Evolutionary conservation across 1,140 invertebrate species (phyloP).

Genomic region (Macrobrachium rosenbergii): DNA sequence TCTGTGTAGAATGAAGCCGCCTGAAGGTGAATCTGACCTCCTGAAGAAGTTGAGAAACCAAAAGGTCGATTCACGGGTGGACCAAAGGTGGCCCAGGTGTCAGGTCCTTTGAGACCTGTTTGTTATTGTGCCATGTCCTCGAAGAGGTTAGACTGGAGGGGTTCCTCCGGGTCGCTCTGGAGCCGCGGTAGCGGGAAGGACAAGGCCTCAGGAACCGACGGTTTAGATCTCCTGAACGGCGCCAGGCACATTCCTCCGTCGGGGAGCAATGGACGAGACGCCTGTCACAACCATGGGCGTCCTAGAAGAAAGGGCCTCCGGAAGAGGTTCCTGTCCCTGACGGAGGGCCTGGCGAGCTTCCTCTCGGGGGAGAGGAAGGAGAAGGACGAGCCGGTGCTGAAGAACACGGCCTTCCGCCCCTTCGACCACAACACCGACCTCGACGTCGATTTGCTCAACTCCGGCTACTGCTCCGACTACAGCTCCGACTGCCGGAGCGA

Average conservation of each 20-base stretch:
- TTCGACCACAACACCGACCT: constrained; percentile 50
- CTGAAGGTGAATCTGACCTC: too few species aligned
- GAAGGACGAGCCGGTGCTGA: constrained; percentile 12
- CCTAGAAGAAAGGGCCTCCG: constrained; percentile 37
- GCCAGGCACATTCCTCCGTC: constrained; percentile 40
- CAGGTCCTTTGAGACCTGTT: not conserved
- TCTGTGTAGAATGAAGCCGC: too few species aligned
- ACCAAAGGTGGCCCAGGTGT: too few species aligned
- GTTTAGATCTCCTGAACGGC: constrained; percentile 45
- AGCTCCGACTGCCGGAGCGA: constrained; percentile 16
- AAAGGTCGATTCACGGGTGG: too few species aligned
- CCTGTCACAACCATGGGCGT: not conserved
- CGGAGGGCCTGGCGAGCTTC: constrained; percentile 61
- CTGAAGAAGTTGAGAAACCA: too few species aligned
- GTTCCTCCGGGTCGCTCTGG: constrained; percentile 62
- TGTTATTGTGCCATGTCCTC: not conserved
- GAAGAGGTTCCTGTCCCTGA: constrained; percentile 62
- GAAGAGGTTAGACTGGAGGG: constrained; percentile 58
- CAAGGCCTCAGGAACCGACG: constrained; percentile 4
- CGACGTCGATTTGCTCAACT: constrained; percentile 5
- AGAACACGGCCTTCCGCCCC: constrained; percentile 31
- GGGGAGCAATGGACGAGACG: not conserved
- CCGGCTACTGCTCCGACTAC: constrained; percentile 46
- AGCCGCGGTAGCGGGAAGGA: constrained; percentile 38
- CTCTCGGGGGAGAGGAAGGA: constrained; percentile 59